Evolutionary conservation across 64 coral and sea anemone species (phyloP).

Genomic region (Montipora capricornis): DNA sequence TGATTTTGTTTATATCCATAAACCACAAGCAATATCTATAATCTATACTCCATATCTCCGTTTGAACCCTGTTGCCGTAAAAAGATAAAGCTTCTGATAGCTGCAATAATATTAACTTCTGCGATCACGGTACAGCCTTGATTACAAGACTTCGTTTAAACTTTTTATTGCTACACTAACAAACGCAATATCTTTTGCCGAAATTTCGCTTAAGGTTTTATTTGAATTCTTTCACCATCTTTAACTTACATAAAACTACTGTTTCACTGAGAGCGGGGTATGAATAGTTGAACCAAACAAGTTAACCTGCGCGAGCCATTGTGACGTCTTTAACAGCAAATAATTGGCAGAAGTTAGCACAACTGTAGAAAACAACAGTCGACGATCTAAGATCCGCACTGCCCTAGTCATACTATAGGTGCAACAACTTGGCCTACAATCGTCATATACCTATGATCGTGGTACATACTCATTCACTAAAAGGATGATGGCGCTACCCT

Average conservation of each 20-base stretch:
- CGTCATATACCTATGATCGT: too few relatives aligned
- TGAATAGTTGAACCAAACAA: not conserved
- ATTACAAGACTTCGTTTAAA: too few relatives aligned
- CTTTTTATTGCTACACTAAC: too few relatives aligned
- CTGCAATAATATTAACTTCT: too few relatives aligned
- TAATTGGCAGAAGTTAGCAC: not conserved
- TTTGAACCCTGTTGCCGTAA: not conserved
- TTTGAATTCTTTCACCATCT: constrained; percentile 10
- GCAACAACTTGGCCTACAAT: too few relatives aligned
- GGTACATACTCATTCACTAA: too few relatives aligned
- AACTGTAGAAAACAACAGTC: not conserved
- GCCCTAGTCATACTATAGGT: too few relatives aligned
- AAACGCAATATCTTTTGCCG: not conserved
- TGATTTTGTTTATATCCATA: too few relatives aligned
- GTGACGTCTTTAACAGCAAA: constrained; percentile 3
- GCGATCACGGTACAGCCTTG: too few relatives aligned
- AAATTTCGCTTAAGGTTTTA: not conserved
- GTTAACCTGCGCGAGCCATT: not conserved
- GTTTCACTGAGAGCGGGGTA: not conserved
- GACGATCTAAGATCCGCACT: not conserved
- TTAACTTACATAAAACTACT: not conserved
- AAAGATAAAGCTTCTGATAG: not conserved
- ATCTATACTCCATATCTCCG: not conserved
- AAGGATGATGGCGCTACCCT: too few relatives aligned
- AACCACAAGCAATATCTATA: not conserved